Base-by-base conservation (phyloP, 2,797 vertebrate species). In the Natrix natrix region DNA sequence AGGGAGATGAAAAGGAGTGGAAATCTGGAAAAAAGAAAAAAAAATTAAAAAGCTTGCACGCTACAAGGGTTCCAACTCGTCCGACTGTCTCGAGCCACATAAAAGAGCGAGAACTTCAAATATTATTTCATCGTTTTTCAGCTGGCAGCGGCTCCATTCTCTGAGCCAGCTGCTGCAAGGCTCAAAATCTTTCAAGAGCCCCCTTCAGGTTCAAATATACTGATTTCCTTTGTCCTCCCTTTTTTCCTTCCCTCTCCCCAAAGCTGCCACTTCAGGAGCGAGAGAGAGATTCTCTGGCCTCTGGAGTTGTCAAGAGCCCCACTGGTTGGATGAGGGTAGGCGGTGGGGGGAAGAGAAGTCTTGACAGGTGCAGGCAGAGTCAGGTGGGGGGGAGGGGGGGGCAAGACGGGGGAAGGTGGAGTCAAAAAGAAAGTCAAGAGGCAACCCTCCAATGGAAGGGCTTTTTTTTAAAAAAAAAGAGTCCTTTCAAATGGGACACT, bases 91-190 rank as follows among this genome's bases (percentile, higher is more conserved):
- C 94, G 94, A 94, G 94, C 91, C 94, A 92, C 95, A 96, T 95
- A 74, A 96, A 96, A 95, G 96, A 60, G 94, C 56, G 92, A 95
- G 90, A 63, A 92, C 96, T 97, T 95, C 96, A 95, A 90, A 97
- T 93, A 95, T 93, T 89, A 92, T 92, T 94, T 95, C 95, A 92
- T 96, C 93, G 86, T 86, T 0, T 87, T 94, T 32, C 94, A 95
- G 94, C 92, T 0, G 4, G 86, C n/a, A 55, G 12, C 7, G 6
- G 22, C 90, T 37, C 43, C 22, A 10, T 89, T 93, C 37, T 69
- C 91, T 88, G 32, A 1, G 93, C 93, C 95, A 94, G 94, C 95
- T 96, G 93, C 92, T 0, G 0, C 86, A 13, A 12, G 4, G 48
- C 83, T 48, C 54, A 3, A 3, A 13, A 57, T 14, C 4, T 17